Conservation (phyloP, 2,797 vertebrate species). For the Lateolabrax maculatus region DNA sequence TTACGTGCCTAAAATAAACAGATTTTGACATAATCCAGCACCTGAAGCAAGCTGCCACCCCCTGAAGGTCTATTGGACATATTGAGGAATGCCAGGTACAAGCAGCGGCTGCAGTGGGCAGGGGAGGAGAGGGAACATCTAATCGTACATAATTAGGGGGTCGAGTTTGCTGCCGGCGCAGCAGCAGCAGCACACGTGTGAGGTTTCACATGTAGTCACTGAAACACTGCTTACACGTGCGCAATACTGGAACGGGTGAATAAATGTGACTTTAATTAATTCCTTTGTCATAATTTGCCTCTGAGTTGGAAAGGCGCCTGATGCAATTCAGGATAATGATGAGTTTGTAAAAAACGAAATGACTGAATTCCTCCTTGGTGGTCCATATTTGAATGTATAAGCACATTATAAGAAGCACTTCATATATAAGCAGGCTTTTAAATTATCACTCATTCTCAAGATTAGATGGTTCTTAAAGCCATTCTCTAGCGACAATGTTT, state of each 20-base stretch:
- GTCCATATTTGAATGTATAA: slow-evolving; percentile 24
- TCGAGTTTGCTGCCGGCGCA: slow-evolving; percentile 59
- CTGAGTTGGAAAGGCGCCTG: slow-evolving; percentile 11
- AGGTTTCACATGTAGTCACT: slow-evolving; percentile 49
- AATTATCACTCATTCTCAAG: slow-evolving; percentile 16
- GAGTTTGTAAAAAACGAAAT: slow-evolving; percentile 11
- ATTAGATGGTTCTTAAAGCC: slow-evolving; percentile 20
- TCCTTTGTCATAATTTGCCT: slow-evolving; percentile 28
- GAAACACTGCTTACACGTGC: slow-evolving; percentile 43
- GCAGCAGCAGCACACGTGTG: slow-evolving; percentile 53
- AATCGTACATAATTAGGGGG: slow-evolving; percentile 78
- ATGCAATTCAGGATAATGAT: slow-evolving; percentile 31
- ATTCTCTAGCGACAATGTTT: slow-evolving; percentile 12
- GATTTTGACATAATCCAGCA: slow-evolving; percentile 30
- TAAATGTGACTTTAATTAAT: slow-evolving; percentile 36
- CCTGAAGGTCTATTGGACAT: slow-evolving; percentile 50
- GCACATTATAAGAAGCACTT: slow-evolving; percentile 9
- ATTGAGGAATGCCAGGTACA: slow-evolving; percentile 77
- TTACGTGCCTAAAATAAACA: slow-evolving; percentile 1
- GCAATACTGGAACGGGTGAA: slow-evolving; percentile 12
- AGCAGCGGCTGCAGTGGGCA: slow-evolving; percentile 40
- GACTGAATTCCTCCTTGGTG: slow-evolving; percentile 32
- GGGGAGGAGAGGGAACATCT: slow-evolving; percentile 56
- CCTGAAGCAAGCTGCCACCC: slow-evolving; percentile 20
- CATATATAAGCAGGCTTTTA: not conserved